Evolutionary conservation across 1,140 invertebrate genomes (phyloP).

Genomic region (Drosophila tsacasi): DNA sequence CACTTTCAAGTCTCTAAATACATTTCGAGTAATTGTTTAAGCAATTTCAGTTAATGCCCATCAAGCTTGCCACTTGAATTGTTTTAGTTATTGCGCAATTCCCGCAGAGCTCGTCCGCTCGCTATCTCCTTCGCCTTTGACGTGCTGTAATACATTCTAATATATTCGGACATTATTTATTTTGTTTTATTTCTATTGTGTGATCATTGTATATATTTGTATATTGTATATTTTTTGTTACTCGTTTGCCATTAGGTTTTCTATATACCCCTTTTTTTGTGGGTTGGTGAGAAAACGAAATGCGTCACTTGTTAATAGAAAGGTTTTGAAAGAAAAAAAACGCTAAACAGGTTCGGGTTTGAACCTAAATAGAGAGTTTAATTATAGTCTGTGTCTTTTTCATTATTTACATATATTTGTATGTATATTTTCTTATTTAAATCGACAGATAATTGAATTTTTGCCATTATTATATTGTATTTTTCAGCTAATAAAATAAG

Average conservation of each 20-base stretch:
- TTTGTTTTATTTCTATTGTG: conserved; percentile 13
- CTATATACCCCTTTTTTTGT: conserved; percentile 12
- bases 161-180: conserved; percentile 54
- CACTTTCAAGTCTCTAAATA: conserved; percentile 43
- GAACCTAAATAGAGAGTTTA: neutral
- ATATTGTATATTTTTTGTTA: conserved; percentile 15
- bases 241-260: conserved; percentile 26
- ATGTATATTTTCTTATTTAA: neutral
- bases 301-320: conserved; percentile 25
- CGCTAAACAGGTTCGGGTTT: conserved; percentile 8
- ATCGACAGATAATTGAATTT: neutral
- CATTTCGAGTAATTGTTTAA: conserved; percentile 47
- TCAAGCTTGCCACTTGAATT: conserved; percentile 14
- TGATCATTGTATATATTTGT: conserved; percentile 24
- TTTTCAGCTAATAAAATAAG: conserved; percentile 37
- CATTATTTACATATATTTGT: neutral
- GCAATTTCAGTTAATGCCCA: conserved; percentile 39
- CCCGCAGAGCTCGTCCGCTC: conserved; percentile 6
- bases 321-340: neutral
- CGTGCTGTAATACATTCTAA: conserved; percentile 65
- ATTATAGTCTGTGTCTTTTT: neutral
- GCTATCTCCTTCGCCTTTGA: neutral
- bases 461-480: conserved; percentile 11
- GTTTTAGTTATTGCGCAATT: conserved; percentile 56
- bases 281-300: conserved; percentile 7